phyloP scores from a whole-genome alignment of 2,797 vertebrate species.

The Cynopterus sphinx region DNA sequence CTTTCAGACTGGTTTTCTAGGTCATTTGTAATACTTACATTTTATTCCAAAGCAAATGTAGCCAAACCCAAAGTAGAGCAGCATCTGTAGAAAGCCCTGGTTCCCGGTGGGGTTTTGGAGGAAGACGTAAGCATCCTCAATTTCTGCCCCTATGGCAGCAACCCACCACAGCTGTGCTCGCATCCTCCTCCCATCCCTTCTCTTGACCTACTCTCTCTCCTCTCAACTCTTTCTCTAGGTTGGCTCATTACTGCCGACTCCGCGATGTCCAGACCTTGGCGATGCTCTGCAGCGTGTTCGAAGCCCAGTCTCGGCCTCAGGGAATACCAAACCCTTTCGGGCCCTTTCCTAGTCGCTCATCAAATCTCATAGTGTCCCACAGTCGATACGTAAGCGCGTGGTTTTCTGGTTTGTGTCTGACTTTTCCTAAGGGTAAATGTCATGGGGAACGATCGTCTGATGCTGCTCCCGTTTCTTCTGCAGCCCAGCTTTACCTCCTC shows the following conservation, averaged over 20 bases:
- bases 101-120: not conserved
- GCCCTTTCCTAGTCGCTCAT: slow-evolving; percentile 86
- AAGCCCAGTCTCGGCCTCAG: slow-evolving; percentile 89
- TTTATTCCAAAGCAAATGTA: not conserved
- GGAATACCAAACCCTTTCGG: slow-evolving; percentile 87
- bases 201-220: not conserved
- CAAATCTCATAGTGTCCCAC: slow-evolving; percentile 85
- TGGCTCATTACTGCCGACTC: slow-evolving; percentile 96
- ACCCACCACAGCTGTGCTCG: fast-evolving
- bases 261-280: slow-evolving; percentile 97
- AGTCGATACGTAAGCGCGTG: slow-evolving; percentile 90
- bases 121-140: not conserved
- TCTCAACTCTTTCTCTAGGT: slow-evolving; percentile 81
- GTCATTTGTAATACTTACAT: not conserved
- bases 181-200: not conserved
- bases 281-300: slow-evolving; percentile 97
- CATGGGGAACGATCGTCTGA: fast-evolving
- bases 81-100: not conserved
- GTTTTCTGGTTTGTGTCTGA: not conserved
- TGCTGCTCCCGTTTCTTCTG: not conserved
- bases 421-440: not conserved
- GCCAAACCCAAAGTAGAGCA: not conserved
- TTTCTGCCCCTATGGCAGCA: not conserved
- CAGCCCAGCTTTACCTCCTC: slow-evolving; percentile 97
- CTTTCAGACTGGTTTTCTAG: not conserved